Conservation (phyloP, 1,140 invertebrate species). For the Eueides isabella region DNA sequence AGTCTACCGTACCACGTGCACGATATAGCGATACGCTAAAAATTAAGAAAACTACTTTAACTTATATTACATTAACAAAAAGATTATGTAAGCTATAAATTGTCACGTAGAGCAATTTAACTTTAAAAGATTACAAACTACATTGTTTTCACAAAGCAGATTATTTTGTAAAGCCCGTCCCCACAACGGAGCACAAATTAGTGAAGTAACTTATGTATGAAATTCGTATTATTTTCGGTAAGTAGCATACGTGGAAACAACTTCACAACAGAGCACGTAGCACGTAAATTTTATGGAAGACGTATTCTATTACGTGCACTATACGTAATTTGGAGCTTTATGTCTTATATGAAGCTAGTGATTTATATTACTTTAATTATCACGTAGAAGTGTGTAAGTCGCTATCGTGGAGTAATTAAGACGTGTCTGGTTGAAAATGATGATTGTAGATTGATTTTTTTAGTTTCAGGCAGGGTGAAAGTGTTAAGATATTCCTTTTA, state of each 20-base stretch:
- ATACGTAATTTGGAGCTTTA: constrained; percentile 18
- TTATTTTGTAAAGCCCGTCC: constrained; percentile 23
- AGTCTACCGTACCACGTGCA: too few relatives aligned
- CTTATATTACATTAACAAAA: too few relatives aligned
- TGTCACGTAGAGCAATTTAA: constrained; percentile 18
- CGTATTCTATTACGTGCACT: constrained; percentile 19
- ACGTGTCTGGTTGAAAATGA: too few relatives aligned
- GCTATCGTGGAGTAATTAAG: too few relatives aligned
- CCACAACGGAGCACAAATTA: constrained; percentile 26
- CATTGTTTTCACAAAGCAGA: constrained; percentile 21
- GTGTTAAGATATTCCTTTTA: too few relatives aligned
- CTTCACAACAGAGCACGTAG: constrained; percentile 14
- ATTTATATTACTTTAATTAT: neutral
- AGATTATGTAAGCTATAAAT: neutral
- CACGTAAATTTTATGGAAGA: constrained; percentile 14
- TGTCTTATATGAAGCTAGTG: neutral
- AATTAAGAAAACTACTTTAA: too few relatives aligned
- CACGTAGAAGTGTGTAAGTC: neutral
- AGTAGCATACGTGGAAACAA: constrained; percentile 23
- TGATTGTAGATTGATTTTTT: too few relatives aligned
- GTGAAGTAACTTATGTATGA: constrained; percentile 22
- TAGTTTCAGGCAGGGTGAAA: too few relatives aligned
- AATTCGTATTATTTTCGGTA: constrained; percentile 26
- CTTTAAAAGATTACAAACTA: constrained; percentile 24
- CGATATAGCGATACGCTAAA: too few relatives aligned